Base-by-base conservation (phyloP, 2,113 vertebrate species). In the Ancistrus triradiatus region DNA sequence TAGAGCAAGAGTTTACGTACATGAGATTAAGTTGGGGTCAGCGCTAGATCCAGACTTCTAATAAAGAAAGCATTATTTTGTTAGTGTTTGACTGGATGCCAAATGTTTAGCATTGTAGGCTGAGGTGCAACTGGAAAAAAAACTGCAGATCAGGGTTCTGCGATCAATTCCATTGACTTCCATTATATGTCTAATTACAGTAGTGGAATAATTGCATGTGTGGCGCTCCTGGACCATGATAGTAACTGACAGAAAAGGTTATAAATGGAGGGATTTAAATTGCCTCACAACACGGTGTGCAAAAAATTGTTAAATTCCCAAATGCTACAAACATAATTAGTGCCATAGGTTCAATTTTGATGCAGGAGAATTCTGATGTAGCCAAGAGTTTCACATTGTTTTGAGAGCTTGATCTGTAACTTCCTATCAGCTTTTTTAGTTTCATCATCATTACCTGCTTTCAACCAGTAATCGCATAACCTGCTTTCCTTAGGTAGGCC, bases 301-400 rank as follows among this genome's bases (percentile, higher is more conserved):
- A 53, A 7, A 59, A 13, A 25, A 17, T 38, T 37, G 33, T 37
- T 59, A 49, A 28, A 55, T 63, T 50, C 28, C 48, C 47, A 59
- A 64, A 70, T 61, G 15, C 15, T 51, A 19, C 48, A 46, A 14
- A 15, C 65, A 33, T 70, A 28, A 64, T 63, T 58, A 62, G 48
- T 5, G 6, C 22, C 60, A 49, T 22, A 9, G 33, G 28, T 21
- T 51, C n/a, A n/a, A n/a, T n/a, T n/a, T n/a, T n/a, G 21, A 42
- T 28, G 22, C 33, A 63, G 22, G 28, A 13, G 25, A 43, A 63
- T 53, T 43, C 11, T 44, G 13, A 31, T 31, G 48, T 35, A 15
- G 21, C 33, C 31, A 24, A 19, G 42, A n/a, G n/a, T n/a, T n/a
- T n/a, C n/a, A n/a, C n/a, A n/a, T n/a, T n/a, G n/a, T n/a, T n/a